These are phyloP conservation scores for Adelges cooleyi DNA, from an alignment of 1,140 invertebrate genomes.

Conservation along the genomic window DNA sequence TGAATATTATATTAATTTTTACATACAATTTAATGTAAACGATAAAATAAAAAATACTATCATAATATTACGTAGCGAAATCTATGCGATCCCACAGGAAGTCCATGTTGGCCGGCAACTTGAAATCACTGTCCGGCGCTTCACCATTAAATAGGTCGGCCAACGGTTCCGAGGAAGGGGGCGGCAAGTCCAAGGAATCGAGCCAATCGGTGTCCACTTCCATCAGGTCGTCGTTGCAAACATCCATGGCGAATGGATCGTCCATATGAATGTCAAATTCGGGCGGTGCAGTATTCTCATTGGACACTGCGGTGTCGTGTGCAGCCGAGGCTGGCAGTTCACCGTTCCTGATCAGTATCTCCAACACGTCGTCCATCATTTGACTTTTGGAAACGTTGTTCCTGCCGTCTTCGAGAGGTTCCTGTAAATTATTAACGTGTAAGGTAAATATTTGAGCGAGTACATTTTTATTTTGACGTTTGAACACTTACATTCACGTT, in stretches of 20 bases:
- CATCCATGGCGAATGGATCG: constrained; percentile 34
- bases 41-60: background rate
- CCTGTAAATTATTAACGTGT: constrained; percentile 5
- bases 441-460: background rate
- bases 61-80: constrained; percentile 45
- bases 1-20: background rate
- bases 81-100: constrained; percentile 49
- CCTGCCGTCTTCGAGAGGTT: constrained; percentile 38
- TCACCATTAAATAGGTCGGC: constrained; percentile 56
- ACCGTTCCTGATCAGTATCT: constrained; percentile 86
- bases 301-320: constrained; percentile 52
- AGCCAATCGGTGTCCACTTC: constrained; percentile 59
- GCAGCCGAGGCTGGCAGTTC: constrained; percentile 80
- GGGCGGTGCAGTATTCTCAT: constrained; percentile 23
- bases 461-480: background rate
- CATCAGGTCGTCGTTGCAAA: constrained; percentile 41
- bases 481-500: background rate
- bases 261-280: constrained; percentile 39
- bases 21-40: background rate
- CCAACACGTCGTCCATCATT: constrained; percentile 87
- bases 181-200: constrained; percentile 41
- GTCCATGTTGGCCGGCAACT: constrained; percentile 38
- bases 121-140: constrained; percentile 47
- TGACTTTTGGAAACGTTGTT: constrained; percentile 51
- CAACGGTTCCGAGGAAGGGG: constrained; percentile 33